Percentiles rank a stretch among this genome's conserved stretches.
phyloP scores from a whole-genome alignment of 2,888 invertebrate species.

The Hemaris fuciformis region DNA sequence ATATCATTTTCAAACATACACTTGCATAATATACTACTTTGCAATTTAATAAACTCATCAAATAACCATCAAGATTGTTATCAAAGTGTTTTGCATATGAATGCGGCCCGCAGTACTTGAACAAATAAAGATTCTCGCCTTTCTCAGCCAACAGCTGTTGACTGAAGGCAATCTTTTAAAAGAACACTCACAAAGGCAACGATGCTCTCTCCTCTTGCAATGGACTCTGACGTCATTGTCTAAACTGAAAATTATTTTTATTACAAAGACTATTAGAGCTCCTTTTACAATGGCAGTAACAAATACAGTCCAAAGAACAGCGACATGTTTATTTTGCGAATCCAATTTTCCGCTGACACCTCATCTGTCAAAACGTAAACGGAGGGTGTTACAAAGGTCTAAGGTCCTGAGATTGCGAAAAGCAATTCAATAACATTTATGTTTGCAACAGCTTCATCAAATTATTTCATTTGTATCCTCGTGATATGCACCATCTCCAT shows the following conservation, averaged over 20 bases:
- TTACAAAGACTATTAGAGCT: slow-evolving; percentile 24
- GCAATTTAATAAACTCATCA: slow-evolving; percentile 64
- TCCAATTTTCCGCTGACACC: slow-evolving; percentile 80
- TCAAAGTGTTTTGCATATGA: slow-evolving; percentile 51
- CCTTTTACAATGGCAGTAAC: slow-evolving; percentile 20
- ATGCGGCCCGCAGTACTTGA: slow-evolving; percentile 52
- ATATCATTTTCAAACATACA: slow-evolving; percentile 15
- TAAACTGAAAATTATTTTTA: neutral
- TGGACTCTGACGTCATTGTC: slow-evolving; percentile 4
- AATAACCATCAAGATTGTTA: slow-evolving; percentile 45
- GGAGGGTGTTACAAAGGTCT: slow-evolving; percentile 56
- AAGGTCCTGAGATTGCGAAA: slow-evolving; percentile 24
- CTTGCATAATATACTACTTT: slow-evolving; percentile 33
- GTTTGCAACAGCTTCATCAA: slow-evolving; percentile 7
- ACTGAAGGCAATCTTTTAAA: slow-evolving; percentile 46
- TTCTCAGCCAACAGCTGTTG: slow-evolving; percentile 44
- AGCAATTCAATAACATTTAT: slow-evolving; percentile 4
- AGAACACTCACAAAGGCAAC: slow-evolving; percentile 30
- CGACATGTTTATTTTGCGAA: slow-evolving; percentile 77
- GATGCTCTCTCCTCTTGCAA: slow-evolving; percentile 27
- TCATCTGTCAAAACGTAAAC: slow-evolving; percentile 71
- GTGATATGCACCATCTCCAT: neutral
- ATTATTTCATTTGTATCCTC: neutral
- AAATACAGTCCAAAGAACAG: slow-evolving; percentile 40
- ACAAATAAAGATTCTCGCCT: slow-evolving; percentile 55